Percentiles rank a stretch among this genome's conserved stretches.
phyloP scores from a whole-genome alignment of 2,888 invertebrate genomes.

The Calameuta filiformis region DNA sequence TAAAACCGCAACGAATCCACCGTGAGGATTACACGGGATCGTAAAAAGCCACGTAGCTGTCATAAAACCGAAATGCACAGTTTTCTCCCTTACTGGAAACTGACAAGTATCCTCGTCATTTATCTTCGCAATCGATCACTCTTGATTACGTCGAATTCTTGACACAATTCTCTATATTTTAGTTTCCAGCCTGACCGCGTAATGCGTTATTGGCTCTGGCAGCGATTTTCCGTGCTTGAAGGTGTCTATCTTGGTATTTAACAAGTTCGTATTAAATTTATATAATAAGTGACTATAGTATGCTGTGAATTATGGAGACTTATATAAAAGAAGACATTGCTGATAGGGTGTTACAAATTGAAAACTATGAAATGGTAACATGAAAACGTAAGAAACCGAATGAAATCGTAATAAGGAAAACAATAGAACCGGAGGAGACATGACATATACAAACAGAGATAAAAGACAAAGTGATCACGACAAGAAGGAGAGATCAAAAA shows the following conservation, averaged over 20 bases:
- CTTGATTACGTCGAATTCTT: neutral
- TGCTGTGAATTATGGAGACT: too few relatives aligned
- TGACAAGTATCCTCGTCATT: neutral
- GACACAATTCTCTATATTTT: neutral
- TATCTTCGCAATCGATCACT: neutral
- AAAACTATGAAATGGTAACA: too few relatives aligned
- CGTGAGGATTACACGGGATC: neutral
- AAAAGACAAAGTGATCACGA: too few relatives aligned
- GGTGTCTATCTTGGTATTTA: too few relatives aligned
- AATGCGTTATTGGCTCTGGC: neutral
- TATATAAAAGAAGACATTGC: too few relatives aligned
- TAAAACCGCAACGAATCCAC: neutral
- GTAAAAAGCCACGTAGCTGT: neutral
- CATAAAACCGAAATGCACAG: neutral
- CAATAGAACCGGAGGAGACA: too few relatives aligned
- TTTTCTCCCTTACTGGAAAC: neutral
- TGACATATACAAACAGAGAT: too few relatives aligned
- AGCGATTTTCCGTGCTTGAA: neutral
- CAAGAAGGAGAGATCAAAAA: constrained; percentile 5
- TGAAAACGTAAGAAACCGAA: too few relatives aligned
- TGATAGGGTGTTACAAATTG: too few relatives aligned
- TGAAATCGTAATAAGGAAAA: too few relatives aligned
- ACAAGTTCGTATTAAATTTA: too few relatives aligned
- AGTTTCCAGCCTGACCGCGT: neutral
- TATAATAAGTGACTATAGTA: too few relatives aligned